Conservation (phyloP, 2,888 invertebrate genomes). For the Spodoptera picta region DNA sequence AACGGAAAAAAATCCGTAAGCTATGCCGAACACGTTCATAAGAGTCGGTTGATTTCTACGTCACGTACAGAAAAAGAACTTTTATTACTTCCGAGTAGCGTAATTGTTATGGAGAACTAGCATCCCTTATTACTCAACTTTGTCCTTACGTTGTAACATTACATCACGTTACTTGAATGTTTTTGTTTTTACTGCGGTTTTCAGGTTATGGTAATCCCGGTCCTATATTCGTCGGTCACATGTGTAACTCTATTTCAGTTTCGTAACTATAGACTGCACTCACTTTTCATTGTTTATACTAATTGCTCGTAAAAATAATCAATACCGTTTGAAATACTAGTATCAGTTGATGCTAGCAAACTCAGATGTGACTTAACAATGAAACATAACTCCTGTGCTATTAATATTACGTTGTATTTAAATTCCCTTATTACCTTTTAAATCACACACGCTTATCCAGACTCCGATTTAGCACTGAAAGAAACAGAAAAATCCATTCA, state of each 20-base stretch:
- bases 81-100: conserved; percentile 83
- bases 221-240: conserved; percentile 2
- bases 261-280: too few relatives aligned
- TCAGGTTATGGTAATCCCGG: conserved; percentile 6
- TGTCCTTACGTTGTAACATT: conserved; percentile 67
- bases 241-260: background rate
- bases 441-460: too few relatives aligned
- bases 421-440: too few relatives aligned
- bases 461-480: too few relatives aligned
- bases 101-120: conserved; percentile 84
- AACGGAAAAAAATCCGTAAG: conserved; percentile 62
- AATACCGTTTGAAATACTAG: too few relatives aligned
- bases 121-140: conserved; percentile 81
- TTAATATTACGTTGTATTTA: too few relatives aligned
- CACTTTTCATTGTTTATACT: too few relatives aligned
- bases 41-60: conserved; percentile 79
- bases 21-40: conserved; percentile 80
- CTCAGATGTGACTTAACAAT: too few relatives aligned
- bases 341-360: too few relatives aligned
- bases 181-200: conserved; percentile 41
- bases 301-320: too few relatives aligned
- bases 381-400: too few relatives aligned
- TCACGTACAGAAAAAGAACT: conserved; percentile 84
- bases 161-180: conserved; percentile 52
- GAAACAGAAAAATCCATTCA: too few relatives aligned